Evolutionary conservation across 2,113 vertebrate genomes (phyloP), one percentile per base, ranked within the genome.

Genomic region (Pteropus alecto): DNA sequence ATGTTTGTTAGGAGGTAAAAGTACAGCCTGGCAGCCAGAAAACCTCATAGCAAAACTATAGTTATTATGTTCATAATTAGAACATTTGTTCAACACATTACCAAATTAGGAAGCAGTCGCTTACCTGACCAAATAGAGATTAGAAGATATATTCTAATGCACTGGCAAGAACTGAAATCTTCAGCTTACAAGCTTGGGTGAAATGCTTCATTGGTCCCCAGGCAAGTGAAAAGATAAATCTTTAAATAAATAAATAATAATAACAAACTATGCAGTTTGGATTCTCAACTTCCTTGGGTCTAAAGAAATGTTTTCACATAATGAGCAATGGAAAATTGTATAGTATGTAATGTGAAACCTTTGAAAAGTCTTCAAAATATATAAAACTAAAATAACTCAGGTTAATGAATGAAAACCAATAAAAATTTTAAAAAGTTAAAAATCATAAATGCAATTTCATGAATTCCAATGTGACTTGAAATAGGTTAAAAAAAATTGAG

Each of bases 361-460:
- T n/a, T 58, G 15, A 88, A 90, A 61, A 43, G 74, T n/a, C 16
- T 86, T 81, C 46, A 85, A 61, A 87, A 90, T 79, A 79, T 3
- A 77, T 60, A 81, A 48, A 76, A 89, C 24, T 73, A 61, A 93
- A 96, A 54, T 70, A 93, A 90, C 43, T 58, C 38, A 84, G 33
- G 16, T 83, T 93, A 89, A 70, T 61, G 30, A 78, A 93, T 35
- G 15, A 85, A 97, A 94, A 46, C n/a, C 89, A 92, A 94, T 30
- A 95, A 54, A 94, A 84, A 90, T 71, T 51, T 79, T 48, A 15
- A 87, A 92, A 93, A 60, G 71, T 13, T 70, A 56, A 89, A 93
- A 90, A 87, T n/a, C 24, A 83, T 28, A 95, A 83, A 87, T 60
- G 63, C 6, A 38, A 87, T 70, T 83, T 88, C 94, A 95, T 79